phyloP scores from a whole-genome alignment of 2,113 vertebrate genomes.

The Ptyas mucosa region DNA sequence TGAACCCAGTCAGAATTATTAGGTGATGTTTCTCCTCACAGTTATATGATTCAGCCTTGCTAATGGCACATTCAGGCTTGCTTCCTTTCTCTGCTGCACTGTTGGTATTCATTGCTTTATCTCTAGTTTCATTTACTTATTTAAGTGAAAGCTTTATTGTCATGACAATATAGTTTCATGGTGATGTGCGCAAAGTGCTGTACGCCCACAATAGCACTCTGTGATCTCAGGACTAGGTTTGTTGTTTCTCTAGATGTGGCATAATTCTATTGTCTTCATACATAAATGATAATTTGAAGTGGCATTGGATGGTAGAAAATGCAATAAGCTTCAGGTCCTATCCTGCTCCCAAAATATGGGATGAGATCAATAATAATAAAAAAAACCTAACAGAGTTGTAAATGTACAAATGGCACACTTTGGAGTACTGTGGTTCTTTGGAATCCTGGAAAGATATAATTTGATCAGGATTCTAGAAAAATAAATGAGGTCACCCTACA shows the following conservation, averaged over 20 bases:
- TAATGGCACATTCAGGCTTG: too few species aligned
- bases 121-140: neutral
- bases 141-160: neutral
- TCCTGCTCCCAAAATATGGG: neutral
- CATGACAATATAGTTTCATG: neutral
- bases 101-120: neutral
- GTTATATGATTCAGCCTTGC: neutral
- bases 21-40: constrained; percentile 2
- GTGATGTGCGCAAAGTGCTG: neutral
- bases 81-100: neutral
- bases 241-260: neutral
- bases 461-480: neutral
- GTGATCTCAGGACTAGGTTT: neutral
- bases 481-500: neutral
- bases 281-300: neutral
- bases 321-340: too few species aligned
- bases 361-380: neutral
- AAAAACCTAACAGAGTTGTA: neutral
- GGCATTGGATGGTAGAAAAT: neutral
- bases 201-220: neutral
- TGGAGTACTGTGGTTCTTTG: neutral
- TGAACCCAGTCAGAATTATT: neutral
- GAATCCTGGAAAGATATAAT: neutral
- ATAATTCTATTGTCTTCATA: neutral
- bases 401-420: neutral